Evolutionary conservation across 2,113 vertebrate genomes (phyloP).

Genomic region (Glaucomys volans): DNA sequence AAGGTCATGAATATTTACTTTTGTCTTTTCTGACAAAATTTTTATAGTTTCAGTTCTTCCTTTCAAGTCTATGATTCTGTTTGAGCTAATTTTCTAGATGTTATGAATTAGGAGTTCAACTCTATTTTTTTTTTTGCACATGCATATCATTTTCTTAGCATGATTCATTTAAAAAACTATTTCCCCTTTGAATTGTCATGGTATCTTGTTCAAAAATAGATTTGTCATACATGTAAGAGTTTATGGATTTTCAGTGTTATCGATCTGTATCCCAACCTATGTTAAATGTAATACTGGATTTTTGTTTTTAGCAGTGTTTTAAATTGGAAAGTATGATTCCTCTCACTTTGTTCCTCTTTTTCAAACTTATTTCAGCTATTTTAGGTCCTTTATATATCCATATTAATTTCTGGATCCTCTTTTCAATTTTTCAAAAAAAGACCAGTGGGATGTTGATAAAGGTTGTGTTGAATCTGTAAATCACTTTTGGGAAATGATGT

Average conservation of each 20-base stretch:
- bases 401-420: background rate
- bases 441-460: background rate
- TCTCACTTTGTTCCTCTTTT: background rate
- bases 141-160: background rate
- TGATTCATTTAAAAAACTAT: background rate
- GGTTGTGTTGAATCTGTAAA: background rate
- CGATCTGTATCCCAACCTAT: background rate
- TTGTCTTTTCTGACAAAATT: background rate
- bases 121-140: background rate
- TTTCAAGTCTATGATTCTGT: background rate
- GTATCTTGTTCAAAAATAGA: background rate
- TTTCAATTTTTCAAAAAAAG: background rate
- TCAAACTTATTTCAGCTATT: background rate
- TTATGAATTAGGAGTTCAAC: background rate
- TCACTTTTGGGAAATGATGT: background rate
- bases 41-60: background rate
- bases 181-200: background rate
- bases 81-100: background rate
- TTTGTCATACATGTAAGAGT: background rate
- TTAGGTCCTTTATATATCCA: background rate
- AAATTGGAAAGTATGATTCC: background rate
- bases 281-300: background rate
- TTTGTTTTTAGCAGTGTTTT: background rate
- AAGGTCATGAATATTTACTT: background rate
- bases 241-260: background rate